Evolutionary conservation across 2,888 invertebrate species (phyloP).

Genomic region (Hipparchia semele): DNA sequence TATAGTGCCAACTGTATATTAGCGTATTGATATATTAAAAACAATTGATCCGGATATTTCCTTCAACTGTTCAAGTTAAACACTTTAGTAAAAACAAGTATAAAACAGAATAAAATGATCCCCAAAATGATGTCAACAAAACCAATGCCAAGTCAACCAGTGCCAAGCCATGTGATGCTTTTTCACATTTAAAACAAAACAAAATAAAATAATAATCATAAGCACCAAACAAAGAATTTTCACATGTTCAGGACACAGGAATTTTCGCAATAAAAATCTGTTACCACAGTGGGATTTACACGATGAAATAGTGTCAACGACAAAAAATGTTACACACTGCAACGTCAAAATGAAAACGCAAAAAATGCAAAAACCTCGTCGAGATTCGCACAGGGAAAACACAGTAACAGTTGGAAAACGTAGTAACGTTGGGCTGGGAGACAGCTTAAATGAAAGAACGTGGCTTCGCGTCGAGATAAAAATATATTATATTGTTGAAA

Average conservation of each 20-base stretch:
- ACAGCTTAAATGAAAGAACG: slow-evolving; percentile 32
- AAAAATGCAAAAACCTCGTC: slow-evolving; percentile 10
- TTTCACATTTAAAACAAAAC: background rate
- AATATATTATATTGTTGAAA: slow-evolving; percentile 36
- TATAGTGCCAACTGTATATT: too few relatives aligned
- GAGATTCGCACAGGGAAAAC: slow-evolving; percentile 32
- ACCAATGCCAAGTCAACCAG: too few relatives aligned
- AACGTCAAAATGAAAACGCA: slow-evolving; percentile 31
- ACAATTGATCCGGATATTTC: too few relatives aligned
- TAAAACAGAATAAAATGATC: too few relatives aligned
- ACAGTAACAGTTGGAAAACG: slow-evolving; percentile 35
- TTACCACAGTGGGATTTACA: slow-evolving; percentile 32
- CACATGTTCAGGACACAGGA: slow-evolving; percentile 11
- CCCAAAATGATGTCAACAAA: too few relatives aligned
- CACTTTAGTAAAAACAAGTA: too few relatives aligned
- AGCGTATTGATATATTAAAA: too few relatives aligned
- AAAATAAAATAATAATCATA: slow-evolving; percentile 7
- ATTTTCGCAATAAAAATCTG: slow-evolving; percentile 22
- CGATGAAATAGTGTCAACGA: slow-evolving; percentile 32
- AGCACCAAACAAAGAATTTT: background rate
- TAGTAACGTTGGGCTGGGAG: slow-evolving; percentile 27
- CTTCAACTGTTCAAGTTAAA: too few relatives aligned
- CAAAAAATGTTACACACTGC: slow-evolving; percentile 24
- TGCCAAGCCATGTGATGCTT: background rate
- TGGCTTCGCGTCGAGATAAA: slow-evolving; percentile 30